Conservation (phyloP, 2,888 invertebrate genomes). For the Ectemnius cavifrons region DNA sequence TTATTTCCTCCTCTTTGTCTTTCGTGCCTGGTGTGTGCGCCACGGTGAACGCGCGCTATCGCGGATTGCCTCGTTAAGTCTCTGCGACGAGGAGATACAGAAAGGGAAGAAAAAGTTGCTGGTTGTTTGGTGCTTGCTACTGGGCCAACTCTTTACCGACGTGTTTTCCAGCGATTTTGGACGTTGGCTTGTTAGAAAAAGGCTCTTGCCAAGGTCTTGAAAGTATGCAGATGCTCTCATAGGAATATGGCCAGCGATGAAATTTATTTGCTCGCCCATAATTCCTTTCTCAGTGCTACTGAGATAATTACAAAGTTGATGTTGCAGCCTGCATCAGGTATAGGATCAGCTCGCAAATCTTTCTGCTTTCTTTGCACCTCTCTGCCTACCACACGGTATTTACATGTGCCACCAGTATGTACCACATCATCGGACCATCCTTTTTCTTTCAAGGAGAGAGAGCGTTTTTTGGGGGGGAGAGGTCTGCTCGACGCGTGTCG, state of each 20-base stretch:
- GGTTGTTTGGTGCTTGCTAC: background rate
- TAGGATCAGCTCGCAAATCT: background rate
- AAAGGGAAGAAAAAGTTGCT: background rate
- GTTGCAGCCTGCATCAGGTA: background rate
- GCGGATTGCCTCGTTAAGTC: constrained; percentile 17
- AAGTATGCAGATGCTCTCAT: background rate
- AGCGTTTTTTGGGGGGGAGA: no score
- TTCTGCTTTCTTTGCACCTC: constrained; percentile 1
- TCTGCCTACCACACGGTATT: background rate
- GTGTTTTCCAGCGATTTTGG: background rate
- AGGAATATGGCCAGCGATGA: background rate
- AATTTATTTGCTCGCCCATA: background rate
- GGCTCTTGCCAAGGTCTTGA: background rate
- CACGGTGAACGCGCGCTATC: background rate
- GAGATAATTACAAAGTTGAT: background rate
- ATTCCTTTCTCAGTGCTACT: background rate
- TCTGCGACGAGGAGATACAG: background rate
- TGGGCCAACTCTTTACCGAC: background rate
- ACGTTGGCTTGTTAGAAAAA: background rate
- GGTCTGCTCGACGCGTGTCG: background rate
- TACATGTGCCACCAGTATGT: background rate
- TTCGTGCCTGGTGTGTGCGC: no score
- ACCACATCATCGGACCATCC: no score
- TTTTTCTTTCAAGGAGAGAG: no score
- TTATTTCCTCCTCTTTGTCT: constrained; percentile 6